These are phyloP conservation scores for Ctena decussata DNA, from an alignment of 2,888 invertebrate species.

Conservation along the genomic window DNA sequence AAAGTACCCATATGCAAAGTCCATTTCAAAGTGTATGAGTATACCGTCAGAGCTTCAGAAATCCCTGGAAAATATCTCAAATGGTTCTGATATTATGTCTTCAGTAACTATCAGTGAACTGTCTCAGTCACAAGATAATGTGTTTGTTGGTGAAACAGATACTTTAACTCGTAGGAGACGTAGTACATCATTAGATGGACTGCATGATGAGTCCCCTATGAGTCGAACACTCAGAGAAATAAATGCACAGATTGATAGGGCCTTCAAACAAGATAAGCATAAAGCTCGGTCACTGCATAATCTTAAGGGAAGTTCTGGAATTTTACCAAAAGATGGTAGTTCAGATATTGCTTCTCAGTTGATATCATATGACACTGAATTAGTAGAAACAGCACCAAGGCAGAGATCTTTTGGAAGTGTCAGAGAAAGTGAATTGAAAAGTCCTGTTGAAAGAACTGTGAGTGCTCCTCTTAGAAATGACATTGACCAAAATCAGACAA, in stretches of 20 bases:
- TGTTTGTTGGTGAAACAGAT: conserved; percentile 46
- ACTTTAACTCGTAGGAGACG: conserved; percentile 65
- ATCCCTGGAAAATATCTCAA: conserved; percentile 80
- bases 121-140: conserved; percentile 79
- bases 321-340: conserved; percentile 9
- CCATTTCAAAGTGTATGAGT: conserved; percentile 82
- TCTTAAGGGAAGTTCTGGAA: conserved; percentile 36
- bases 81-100: conserved; percentile 76
- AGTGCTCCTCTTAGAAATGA: neutral
- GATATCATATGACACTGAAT: conserved; percentile 57
- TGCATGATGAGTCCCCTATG: conserved; percentile 76
- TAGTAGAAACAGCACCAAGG: conserved; percentile 53
- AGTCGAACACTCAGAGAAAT: conserved; percentile 79
- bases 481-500: neutral
- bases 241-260: conserved; percentile 81
- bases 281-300: conserved; percentile 59
- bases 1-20: conserved; percentile 29
- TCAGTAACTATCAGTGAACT: conserved; percentile 83
- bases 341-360: conserved; percentile 42
- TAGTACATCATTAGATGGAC: conserved; percentile 80
- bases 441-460: neutral
- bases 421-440: conserved; percentile 37
- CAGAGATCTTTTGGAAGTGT: conserved; percentile 62
- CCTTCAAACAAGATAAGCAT: conserved; percentile 75
- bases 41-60: conserved; percentile 83